A percentile compares a stretch with the other conserved stretches of the same genome.
Evolutionary conservation across 1,140 invertebrate species (phyloP).

Genomic region (Rhagoletis zephyria): DNA sequence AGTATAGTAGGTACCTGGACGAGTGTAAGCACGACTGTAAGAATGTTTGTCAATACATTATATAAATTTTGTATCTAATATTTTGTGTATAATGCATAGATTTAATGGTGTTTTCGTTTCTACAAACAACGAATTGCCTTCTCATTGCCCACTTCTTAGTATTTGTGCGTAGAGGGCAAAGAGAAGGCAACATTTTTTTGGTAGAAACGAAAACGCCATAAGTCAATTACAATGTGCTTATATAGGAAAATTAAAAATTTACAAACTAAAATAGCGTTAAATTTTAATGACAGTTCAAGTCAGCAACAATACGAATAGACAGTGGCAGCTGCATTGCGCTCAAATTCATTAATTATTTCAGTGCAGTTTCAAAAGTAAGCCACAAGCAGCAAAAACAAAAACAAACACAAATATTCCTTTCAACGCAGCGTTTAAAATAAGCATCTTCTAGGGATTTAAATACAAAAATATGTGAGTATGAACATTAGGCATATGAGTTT

Average conservation of each 20-base stretch:
- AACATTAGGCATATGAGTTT: not conserved
- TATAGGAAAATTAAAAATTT: not conserved
- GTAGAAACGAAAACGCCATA: too few relatives aligned
- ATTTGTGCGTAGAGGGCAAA: too few relatives aligned
- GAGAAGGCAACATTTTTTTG: too few relatives aligned
- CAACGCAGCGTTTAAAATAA: not conserved
- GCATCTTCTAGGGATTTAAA: not conserved
- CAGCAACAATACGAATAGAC: conserved; percentile 14
- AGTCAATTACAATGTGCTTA: not conserved
- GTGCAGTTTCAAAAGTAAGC: not conserved
- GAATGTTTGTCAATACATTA: not conserved
- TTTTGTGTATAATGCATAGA: too few relatives aligned
- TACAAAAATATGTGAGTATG: not conserved
- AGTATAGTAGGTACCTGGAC: not conserved
- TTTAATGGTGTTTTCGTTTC: too few relatives aligned
- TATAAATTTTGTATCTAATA: not conserved
- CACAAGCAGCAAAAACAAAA: not conserved
- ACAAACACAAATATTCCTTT: not conserved
- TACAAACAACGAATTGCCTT: too few relatives aligned
- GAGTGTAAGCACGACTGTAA: not conserved
- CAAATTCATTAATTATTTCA: conserved; percentile 1
- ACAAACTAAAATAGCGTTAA: conserved; percentile 21
- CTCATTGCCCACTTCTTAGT: too few relatives aligned
- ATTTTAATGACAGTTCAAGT: conserved; percentile 41
- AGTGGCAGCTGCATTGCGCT: conserved; percentile 29